These are phyloP conservation scores for Apoda limacodes DNA, from an alignment of 2,888 invertebrate genomes.

Conservation along the genomic window DNA sequence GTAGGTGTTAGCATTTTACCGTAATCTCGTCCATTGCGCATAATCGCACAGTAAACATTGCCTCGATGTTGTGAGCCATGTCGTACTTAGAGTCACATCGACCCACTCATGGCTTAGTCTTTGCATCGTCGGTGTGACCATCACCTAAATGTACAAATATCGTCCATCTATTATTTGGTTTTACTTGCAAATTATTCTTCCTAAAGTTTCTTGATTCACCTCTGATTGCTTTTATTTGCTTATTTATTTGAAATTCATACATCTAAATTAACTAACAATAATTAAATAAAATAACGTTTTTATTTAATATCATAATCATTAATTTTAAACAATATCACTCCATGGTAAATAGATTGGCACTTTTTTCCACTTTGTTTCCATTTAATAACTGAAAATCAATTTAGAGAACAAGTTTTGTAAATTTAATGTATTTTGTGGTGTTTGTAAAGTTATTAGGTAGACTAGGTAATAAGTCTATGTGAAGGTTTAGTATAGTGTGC, in stretches of 20 bases:
- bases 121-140: constrained; percentile 57
- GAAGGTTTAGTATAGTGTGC: constrained; percentile 39
- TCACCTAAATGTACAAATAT: constrained; percentile 40
- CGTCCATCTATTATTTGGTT: constrained; percentile 45
- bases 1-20: constrained; percentile 35
- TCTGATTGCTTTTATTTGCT: constrained; percentile 42
- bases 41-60: constrained; percentile 47
- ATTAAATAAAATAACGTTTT: constrained; percentile 31
- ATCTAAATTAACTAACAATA: constrained; percentile 39
- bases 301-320: constrained; percentile 21
- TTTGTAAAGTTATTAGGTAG: constrained; percentile 18
- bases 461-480: constrained; percentile 25
- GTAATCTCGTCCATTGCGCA: constrained; percentile 36
- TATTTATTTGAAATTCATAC: constrained; percentile 41
- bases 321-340: constrained; percentile 29
- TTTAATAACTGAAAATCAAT: constrained; percentile 11
- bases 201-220: constrained; percentile 45
- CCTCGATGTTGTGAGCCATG: constrained; percentile 55
- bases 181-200: constrained; percentile 36
- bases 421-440: constrained; percentile 10
- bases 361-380: constrained; percentile 25
- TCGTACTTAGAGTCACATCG: constrained; percentile 50
- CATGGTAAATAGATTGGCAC: constrained; percentile 48
- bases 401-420: neutral
- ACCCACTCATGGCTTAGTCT: constrained; percentile 60